These are phyloP conservation scores for Littorina saxatilis DNA, from an alignment of 1,140 invertebrate genomes.

Conservation along the genomic window DNA sequence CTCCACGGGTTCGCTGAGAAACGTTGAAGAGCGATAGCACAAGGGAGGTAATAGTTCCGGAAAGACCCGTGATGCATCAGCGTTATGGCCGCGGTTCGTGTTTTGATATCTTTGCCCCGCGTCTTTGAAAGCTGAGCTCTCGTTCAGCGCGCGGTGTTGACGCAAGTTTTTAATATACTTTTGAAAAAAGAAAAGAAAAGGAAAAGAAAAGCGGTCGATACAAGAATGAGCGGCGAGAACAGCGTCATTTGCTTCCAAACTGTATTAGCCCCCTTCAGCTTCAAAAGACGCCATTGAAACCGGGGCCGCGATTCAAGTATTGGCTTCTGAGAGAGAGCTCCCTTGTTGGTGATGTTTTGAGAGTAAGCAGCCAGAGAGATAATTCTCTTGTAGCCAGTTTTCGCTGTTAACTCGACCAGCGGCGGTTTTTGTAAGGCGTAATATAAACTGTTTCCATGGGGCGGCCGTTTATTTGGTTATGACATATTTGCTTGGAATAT, in stretches of 20 bases:
- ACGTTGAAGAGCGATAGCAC: no score
- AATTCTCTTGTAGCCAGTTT: slow-evolving; percentile 25
- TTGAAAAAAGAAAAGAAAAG: no score
- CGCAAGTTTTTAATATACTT: slow-evolving; percentile 18
- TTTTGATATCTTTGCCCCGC: neutral
- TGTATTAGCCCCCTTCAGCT: neutral
- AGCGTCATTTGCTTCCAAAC: slow-evolving; percentile 6
- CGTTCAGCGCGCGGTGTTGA: neutral
- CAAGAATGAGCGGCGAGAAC: neutral
- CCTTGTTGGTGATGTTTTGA: slow-evolving; percentile 23
- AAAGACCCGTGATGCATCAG: neutral
- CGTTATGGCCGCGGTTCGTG: slow-evolving; percentile 3
- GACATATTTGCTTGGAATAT: no score
- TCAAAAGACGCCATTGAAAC: slow-evolving; percentile 23
- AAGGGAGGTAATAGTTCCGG: slow-evolving; percentile 26
- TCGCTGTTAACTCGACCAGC: neutral
- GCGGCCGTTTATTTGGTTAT: no score
- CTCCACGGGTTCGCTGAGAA: neutral
- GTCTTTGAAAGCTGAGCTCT: slow-evolving; percentile 15
- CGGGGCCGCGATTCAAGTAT: slow-evolving; percentile 2
- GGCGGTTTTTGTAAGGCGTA: no score
- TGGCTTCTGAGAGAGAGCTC: slow-evolving; percentile 2
- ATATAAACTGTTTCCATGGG: no score
- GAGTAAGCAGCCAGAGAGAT: slow-evolving; percentile 28
- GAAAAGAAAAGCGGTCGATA: slow-evolving; percentile 3